Evolutionary conservation across 2,113 vertebrate species (phyloP), one percentile per base, ranked within the genome.

Genomic region (Epinephelus fuscoguttatus): DNA sequence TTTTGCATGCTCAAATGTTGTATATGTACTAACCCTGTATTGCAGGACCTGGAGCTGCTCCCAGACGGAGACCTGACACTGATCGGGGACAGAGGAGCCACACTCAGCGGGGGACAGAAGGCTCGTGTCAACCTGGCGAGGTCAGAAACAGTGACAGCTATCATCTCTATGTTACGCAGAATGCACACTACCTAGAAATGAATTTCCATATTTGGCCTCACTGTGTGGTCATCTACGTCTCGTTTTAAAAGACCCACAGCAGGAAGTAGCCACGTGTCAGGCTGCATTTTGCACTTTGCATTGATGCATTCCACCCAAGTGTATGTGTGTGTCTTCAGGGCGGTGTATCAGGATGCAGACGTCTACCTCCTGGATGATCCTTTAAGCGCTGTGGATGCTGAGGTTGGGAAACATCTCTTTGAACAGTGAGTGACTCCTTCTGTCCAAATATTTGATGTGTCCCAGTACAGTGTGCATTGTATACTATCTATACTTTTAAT

Each of bases 301-400:
- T 37, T 27, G 25, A 18, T 33, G 1, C 18, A 12, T 15, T 18
- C 3, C 23, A 68, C 15, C 17, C 11, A 68, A 50, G 68, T 80
- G 47, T 80, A 40, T 37, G 52, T 57, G 27, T 74, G 27, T 76
- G 12, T 67, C 23, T n/a, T 50, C 79, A 99, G 97, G 88, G 97
- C 97, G 0, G 96, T 99, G n/a, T 99, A 98, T 89, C 96, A 98
- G 1, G 97, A 98, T 12, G 97, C 97, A 4, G 97, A 98, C 82
- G 95, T 98, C 92, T 99, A 99, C 88, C 95, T 99, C 69, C 78
- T 99, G 85, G 97, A 99, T 12, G 97, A 99, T 60, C 97, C 97
- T 0, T 93, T 98, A 82, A 99, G 97, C 42, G 97, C 97, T 0
- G 97, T 98, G 0, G 97, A 98, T 87, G 93, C 96, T 2, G 97